Evolutionary conservation across 2,113 vertebrate genomes (phyloP).

Genomic region (Uropsilus gracilis): DNA sequence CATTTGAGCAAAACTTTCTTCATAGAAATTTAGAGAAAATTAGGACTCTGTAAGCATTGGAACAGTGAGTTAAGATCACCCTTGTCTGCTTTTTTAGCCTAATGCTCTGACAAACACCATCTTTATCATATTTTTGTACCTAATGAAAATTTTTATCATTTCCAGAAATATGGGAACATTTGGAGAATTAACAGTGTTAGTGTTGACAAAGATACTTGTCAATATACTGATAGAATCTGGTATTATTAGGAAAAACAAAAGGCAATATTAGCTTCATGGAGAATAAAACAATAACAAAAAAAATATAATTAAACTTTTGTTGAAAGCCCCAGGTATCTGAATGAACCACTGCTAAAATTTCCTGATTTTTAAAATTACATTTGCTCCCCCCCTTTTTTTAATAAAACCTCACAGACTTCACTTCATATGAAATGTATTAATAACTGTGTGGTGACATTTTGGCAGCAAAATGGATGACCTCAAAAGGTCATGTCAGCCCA

Average conservation of each 20-base stretch:
- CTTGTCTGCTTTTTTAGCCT: slow-evolving; percentile 51
- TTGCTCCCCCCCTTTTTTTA: slow-evolving; percentile 24
- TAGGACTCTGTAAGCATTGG: not conserved
- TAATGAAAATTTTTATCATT: slow-evolving; percentile 40
- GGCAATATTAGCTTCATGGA: not conserved
- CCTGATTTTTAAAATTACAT: not conserved
- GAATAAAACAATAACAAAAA: slow-evolving; percentile 36
- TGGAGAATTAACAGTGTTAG: not conserved
- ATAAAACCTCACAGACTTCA: not conserved
- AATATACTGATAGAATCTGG: not conserved
- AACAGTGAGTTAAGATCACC: not conserved
- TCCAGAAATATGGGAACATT: slow-evolving; percentile 22
- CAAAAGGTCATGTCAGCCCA: not conserved
- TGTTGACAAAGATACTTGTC: not conserved
- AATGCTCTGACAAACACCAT: slow-evolving; percentile 42
- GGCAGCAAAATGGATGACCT: slow-evolving; percentile 33
- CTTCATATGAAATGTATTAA: slow-evolving; percentile 44
- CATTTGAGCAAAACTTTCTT: not conserved
- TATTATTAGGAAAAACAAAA: not conserved
- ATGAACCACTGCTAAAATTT: not conserved
- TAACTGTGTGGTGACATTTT: slow-evolving; percentile 43
- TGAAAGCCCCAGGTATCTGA: not conserved
- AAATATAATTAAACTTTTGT: slow-evolving; percentile 43
- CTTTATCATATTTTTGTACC: slow-evolving; percentile 21
- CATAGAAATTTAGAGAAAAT: slow-evolving; percentile 15